A percentile compares a stretch with the other conserved stretches of the same genome.
phyloP scores from a whole-genome alignment of 2,113 vertebrate species.

The Eleginops maclovinus region DNA sequence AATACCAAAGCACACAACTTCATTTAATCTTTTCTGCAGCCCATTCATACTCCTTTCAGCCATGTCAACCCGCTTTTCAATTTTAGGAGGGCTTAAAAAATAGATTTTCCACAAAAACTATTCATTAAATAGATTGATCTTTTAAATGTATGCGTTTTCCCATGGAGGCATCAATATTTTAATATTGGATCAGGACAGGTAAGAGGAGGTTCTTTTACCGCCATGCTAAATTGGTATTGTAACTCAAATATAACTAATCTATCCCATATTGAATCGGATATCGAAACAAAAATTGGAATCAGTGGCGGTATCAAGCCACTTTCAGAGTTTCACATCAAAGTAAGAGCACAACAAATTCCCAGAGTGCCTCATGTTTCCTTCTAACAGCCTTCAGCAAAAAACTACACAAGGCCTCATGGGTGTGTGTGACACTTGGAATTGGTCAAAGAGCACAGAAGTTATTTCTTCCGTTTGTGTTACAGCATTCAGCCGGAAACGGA shows the following conservation, averaged over 20 bases:
- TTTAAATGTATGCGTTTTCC: too few species aligned
- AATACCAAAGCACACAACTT: conserved; percentile 37
- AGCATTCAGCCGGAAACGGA: conserved; percentile 49
- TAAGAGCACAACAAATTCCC: neutral
- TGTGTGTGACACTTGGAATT: neutral
- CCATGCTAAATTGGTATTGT: too few species aligned
- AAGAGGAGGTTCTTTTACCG: too few species aligned
- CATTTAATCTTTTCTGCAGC: conserved; percentile 19
- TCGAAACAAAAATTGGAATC: too few species aligned
- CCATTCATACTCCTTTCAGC: conserved; percentile 29
- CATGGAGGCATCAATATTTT: too few species aligned
- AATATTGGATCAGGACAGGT: too few species aligned
- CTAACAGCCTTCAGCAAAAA: conserved; percentile 58
- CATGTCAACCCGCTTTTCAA: conserved; percentile 11
- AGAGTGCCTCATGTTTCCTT: conserved; percentile 3
- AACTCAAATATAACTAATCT: too few species aligned
- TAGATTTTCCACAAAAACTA: too few species aligned
- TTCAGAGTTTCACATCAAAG: neutral
- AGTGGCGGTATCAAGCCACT: conserved; percentile 1
- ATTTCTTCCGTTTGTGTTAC: conserved; percentile 30
- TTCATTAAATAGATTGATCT: too few species aligned
- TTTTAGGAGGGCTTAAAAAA: too few species aligned
- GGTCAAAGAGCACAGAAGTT: conserved; percentile 11
- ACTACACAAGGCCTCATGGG: conserved; percentile 5
- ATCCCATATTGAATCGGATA: too few species aligned